Evolutionary conservation across 2,797 vertebrate species (phyloP).

Genomic region (Sandelia bainsii): DNA sequence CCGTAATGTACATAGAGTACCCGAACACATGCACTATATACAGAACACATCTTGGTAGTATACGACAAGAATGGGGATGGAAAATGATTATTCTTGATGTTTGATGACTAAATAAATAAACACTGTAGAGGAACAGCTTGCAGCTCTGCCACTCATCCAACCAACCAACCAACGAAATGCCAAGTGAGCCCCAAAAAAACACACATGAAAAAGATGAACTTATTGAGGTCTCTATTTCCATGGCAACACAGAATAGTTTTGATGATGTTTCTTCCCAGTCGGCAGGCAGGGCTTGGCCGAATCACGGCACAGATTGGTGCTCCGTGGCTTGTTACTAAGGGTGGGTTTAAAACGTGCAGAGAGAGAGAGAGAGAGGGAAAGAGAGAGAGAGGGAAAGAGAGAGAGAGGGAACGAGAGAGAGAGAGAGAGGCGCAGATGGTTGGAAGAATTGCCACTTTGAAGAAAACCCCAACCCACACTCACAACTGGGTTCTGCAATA

Average conservation of each 20-base stretch:
- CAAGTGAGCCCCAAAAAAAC: slow-evolving; percentile 65
- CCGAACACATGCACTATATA: not conserved
- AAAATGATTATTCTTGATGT: slow-evolving; percentile 43
- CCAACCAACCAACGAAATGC: slow-evolving; percentile 70
- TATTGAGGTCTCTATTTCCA: slow-evolving; percentile 88
- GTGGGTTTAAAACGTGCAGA: slow-evolving; percentile 80
- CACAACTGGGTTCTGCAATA: slow-evolving; percentile 85
- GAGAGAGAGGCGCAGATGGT: slow-evolving; percentile 85
- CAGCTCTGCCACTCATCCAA: slow-evolving; percentile 68
- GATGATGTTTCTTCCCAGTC: slow-evolving; percentile 88
- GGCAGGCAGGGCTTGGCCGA: slow-evolving; percentile 85
- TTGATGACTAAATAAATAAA: slow-evolving; percentile 64
- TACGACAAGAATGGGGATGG: slow-evolving; percentile 17
- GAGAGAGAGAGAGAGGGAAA: slow-evolving; percentile 37
- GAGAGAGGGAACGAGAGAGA: slow-evolving; percentile 44
- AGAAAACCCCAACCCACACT: slow-evolving; percentile 85
- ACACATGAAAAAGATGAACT: slow-evolving; percentile 84
- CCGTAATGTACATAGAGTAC: slow-evolving; percentile 2
- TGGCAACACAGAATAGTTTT: slow-evolving; percentile 88
- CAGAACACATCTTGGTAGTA: slow-evolving; percentile 2
- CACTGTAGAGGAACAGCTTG: slow-evolving; percentile 71
- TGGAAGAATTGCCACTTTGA: slow-evolving; percentile 86
- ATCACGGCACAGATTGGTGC: slow-evolving; percentile 86
- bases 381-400: slow-evolving; percentile 63
- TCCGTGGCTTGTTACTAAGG: slow-evolving; percentile 87